A percentile compares a stretch with the other conserved stretches of the same genome.
phyloP scores from a whole-genome alignment of 2,888 invertebrate genomes.

The Melanostoma scalare region DNA sequence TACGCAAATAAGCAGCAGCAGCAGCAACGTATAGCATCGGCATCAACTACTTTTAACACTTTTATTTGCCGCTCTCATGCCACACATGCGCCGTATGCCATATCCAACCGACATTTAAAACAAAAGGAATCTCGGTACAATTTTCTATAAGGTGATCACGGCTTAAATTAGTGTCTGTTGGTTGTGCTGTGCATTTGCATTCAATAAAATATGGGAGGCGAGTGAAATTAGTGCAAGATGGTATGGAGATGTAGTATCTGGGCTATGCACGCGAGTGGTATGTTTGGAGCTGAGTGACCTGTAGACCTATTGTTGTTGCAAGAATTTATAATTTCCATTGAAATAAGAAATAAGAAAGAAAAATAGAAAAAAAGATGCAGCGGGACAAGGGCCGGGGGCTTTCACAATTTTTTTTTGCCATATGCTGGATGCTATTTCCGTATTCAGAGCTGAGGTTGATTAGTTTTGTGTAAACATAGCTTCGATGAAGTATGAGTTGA shows the following conservation, averaged over 20 bases:
- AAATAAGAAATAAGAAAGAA: constrained; percentile 1
- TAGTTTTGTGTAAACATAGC: constrained; percentile 6
- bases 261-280: constrained; percentile 18
- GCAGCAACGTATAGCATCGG: constrained; percentile 1
- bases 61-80: constrained; percentile 11
- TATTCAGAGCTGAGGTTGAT: constrained; percentile 23
- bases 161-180: constrained; percentile 57
- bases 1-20: not conserved
- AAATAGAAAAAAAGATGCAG: not conserved
- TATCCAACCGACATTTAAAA: constrained; percentile 10
- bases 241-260: constrained; percentile 12
- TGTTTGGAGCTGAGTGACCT: constrained; percentile 47
- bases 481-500: not conserved
- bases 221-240: constrained; percentile 65
- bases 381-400: constrained; percentile 1
- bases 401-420: constrained; percentile 33
- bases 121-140: constrained; percentile 62
- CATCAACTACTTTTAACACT: constrained; percentile 14
- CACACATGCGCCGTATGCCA: constrained; percentile 15
- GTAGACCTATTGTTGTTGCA: constrained; percentile 59
- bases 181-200: constrained; percentile 25
- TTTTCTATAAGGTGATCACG: constrained; percentile 58
- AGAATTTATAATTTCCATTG: constrained; percentile 63
- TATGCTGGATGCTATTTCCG: constrained; percentile 27
- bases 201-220: constrained; percentile 36